Evolutionary conservation across 2,113 vertebrate genomes (phyloP), one percentile per base, ranked within the genome.

Genomic region (Piaya cayana): DNA sequence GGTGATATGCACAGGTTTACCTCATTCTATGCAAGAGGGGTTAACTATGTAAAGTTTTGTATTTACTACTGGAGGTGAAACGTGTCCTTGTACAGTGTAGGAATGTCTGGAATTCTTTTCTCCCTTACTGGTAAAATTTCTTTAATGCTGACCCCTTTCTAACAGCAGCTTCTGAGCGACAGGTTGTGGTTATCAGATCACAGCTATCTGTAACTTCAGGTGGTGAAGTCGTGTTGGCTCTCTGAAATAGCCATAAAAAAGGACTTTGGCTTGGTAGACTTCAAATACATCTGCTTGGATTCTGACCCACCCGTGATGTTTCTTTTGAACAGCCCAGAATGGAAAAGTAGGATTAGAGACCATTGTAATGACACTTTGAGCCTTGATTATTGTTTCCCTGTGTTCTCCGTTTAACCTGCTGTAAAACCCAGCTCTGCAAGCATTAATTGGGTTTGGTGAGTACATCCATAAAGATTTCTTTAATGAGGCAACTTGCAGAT

Each of bases 11-110:
- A 98, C 98, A 98, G 98, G 98, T 98, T 98, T 98, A 98, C 98
- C 97, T 98, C 98, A 98, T 98, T 98, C 98, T 98, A 98, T 98
- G 98, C 98, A 98, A 98, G 97, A 98, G 97, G 97, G 95, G 91
- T 98, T 98, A 96, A 97, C 97, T 97, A 94, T 97, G 93, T 98
- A 97, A 97, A 97, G 97, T 98, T 98, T 98, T 98, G 94, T 98
- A 98, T 97, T 98, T 97, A 97, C 97, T 98, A 97, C 97, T 97
- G 98, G 97, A 98, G 98, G 96, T 97, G 88, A 96, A 96, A 96
- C 89, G 82, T 93, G 94, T 98, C 97, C 95, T 97, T 97, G 97
- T 98, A 95, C 97, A 98, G 96, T 90, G 72, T 98, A 98, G 97
- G 97, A 97, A 97, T 98, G 95, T 98, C 96, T 98, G 97, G 93